phyloP scores from a whole-genome alignment of 1,140 invertebrate genomes.

The Coptotermes formosanus region DNA sequence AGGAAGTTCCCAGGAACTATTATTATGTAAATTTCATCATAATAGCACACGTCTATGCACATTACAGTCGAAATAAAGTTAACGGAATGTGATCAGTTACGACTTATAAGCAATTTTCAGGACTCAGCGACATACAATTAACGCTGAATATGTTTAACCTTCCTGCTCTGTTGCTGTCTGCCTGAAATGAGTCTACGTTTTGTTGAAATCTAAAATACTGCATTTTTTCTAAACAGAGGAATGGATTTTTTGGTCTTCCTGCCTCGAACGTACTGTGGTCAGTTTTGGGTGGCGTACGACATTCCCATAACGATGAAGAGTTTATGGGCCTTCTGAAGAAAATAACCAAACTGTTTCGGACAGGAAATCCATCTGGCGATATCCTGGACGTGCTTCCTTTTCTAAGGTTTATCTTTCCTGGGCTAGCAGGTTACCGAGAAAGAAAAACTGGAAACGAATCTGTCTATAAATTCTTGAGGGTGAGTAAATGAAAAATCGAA shows the following conservation, averaged over 20 bases:
- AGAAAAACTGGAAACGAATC: background rate
- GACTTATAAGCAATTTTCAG: too few relatives aligned
- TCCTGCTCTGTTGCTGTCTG: too few relatives aligned
- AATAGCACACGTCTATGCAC: too few relatives aligned
- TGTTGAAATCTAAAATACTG: too few relatives aligned
- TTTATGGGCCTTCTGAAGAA: constrained; percentile 32
- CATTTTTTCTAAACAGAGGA: background rate
- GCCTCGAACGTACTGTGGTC: constrained; percentile 40
- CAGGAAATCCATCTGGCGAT: constrained; percentile 14
- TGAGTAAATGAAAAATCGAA: background rate
- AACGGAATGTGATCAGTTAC: too few relatives aligned
- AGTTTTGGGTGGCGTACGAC: constrained; percentile 38
- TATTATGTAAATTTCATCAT: too few relatives aligned
- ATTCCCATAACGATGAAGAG: constrained; percentile 2
- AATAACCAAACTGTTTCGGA: background rate
- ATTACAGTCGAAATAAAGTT: too few relatives aligned
- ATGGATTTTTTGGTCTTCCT: constrained; percentile 24
- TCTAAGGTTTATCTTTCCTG: background rate
- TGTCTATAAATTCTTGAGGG: background rate
- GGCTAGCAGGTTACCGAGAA: background rate
- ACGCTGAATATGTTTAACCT: too few relatives aligned
- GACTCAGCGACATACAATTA: too few relatives aligned
- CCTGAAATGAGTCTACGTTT: too few relatives aligned
- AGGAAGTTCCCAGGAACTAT: too few relatives aligned
- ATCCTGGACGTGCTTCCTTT: background rate